Percentiles rank a stretch among this genome's conserved stretches.
Conservation (phyloP, 2,888 invertebrate genomes). For the Thecophora atra region DNA sequence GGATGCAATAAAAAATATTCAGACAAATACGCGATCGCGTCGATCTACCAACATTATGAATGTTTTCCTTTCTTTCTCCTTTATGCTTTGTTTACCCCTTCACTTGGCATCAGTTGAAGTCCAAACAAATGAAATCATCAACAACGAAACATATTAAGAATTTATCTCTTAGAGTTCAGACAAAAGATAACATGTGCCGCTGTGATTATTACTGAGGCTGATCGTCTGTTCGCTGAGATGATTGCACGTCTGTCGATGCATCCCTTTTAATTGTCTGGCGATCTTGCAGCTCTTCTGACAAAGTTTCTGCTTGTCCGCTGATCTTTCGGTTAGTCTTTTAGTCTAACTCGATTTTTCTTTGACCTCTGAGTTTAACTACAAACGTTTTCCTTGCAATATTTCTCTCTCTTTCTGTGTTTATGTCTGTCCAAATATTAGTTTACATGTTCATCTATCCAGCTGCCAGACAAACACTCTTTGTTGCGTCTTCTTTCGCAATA, state of each 20-base stretch:
- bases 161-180: conserved; percentile 10
- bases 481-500: too few species aligned
- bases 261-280: too few species aligned
- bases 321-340: not conserved
- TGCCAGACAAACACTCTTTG: too few species aligned
- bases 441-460: too few species aligned
- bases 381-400: too few species aligned
- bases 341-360: conserved; percentile 19
- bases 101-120: conserved; percentile 23
- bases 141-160: not conserved
- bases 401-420: too few species aligned
- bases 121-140: conserved; percentile 23
- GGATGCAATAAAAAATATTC: not conserved
- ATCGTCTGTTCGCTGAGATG: not conserved
- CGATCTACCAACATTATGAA: not conserved
- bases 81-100: conserved; percentile 23
- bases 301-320: not conserved
- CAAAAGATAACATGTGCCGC: not conserved
- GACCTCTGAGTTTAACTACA: not conserved
- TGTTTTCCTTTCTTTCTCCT: too few species aligned
- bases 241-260: conserved; percentile 6
- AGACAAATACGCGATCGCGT: not conserved
- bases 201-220: not conserved
- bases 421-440: too few species aligned
- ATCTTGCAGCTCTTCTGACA: not conserved